These are phyloP conservation scores for Falco biarmicus DNA, from an alignment of 2,797 vertebrate genomes.

Conservation along the genomic window DNA sequence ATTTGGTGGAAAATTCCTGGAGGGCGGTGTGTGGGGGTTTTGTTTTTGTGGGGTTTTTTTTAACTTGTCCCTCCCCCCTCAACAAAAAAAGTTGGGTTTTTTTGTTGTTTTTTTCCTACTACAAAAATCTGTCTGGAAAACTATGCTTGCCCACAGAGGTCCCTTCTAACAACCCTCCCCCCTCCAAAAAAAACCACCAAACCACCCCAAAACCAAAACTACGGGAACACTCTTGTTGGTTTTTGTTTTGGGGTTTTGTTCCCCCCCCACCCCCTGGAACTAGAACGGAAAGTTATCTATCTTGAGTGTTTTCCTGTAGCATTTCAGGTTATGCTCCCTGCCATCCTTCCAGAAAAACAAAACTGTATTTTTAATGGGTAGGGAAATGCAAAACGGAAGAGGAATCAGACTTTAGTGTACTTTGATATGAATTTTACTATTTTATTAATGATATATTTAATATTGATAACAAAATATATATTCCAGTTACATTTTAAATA, in stretches of 20 bases:
- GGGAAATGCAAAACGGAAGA: neutral
- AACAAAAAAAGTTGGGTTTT: no score
- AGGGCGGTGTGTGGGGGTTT: neutral
- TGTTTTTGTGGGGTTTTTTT: neutral
- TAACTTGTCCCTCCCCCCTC: neutral
- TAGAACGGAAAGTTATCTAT: neutral
- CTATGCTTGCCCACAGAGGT: neutral
- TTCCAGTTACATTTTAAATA: neutral
- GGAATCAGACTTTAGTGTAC: neutral
- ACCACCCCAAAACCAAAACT: neutral
- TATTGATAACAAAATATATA: neutral
- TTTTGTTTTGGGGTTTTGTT: neutral
- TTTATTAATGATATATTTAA: neutral
- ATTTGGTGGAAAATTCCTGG: constrained; percentile 64
- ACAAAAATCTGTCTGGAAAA: constrained; percentile 13
- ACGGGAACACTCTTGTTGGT: neutral
- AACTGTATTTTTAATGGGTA: neutral
- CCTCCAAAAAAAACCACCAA: neutral
- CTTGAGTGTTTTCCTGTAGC: neutral
- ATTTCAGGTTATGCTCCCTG: neutral
- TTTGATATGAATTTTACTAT: neutral
- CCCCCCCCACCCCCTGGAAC: neutral
- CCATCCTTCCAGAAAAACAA: neutral
- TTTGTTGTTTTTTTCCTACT: neutral
- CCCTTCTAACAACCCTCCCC: neutral